Evolutionary conservation across 64 coral and sea anemone species (phyloP).

Genomic region (Pachyseris speciosa): DNA sequence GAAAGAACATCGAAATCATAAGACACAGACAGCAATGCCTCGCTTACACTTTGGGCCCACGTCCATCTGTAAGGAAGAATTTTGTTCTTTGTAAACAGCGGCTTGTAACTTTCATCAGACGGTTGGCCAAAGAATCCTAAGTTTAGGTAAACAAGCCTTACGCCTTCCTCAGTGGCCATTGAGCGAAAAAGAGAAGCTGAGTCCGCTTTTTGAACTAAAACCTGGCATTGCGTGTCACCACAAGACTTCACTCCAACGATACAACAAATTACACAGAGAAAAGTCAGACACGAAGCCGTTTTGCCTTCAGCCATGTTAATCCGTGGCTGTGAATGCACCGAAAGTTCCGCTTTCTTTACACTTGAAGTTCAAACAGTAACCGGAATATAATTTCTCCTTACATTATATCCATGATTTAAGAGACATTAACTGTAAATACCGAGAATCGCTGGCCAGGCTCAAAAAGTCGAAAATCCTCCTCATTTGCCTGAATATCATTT

Average conservation of each 20-base stretch:
- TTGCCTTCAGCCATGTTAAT: not conserved
- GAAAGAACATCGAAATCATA: slow-evolving; percentile 13
- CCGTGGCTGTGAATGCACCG: not conserved
- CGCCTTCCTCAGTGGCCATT: slow-evolving; percentile 25
- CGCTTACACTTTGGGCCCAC: no score
- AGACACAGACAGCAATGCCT: no score
- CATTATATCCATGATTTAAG: no score
- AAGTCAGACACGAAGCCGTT: not conserved
- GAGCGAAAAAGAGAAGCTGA: slow-evolving; percentile 4
- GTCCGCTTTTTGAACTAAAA: not conserved
- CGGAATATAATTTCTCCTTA: not conserved
- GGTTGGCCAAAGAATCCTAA: not conserved
- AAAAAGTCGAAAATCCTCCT: no score
- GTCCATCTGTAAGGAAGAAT: not conserved
- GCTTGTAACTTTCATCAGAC: not conserved
- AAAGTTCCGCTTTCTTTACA: not conserved
- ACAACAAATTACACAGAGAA: not conserved
- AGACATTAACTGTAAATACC: no score
- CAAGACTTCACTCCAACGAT: not conserved
- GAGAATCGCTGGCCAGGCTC: no score
- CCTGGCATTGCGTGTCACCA: not conserved
- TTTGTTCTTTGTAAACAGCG: slow-evolving; percentile 7
- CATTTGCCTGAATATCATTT: no score
- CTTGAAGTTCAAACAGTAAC: not conserved
- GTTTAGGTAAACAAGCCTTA: slow-evolving; percentile 40